A percentile compares a stretch with the other conserved stretches of the same genome.
Conservation (phyloP, 2,797 vertebrate species). For the Acipenser oxyrinchus region DNA sequence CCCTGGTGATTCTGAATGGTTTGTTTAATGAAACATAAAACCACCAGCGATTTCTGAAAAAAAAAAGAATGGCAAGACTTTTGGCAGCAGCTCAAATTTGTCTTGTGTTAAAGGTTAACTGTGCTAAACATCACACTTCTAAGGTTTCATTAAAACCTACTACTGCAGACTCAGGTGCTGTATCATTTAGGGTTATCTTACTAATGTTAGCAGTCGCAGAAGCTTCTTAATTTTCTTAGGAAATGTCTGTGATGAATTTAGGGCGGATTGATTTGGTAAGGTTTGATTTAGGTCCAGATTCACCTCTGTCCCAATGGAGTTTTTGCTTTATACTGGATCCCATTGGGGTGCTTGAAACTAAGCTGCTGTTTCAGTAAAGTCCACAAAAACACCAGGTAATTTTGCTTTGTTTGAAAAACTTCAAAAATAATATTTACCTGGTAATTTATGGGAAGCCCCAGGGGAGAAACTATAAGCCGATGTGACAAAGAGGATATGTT, state of each 20-base stretch:
- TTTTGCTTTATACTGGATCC: too few species aligned
- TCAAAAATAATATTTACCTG: too few species aligned
- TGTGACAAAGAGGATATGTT: too few species aligned
- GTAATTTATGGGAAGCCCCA: too few species aligned
- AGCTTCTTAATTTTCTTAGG: neutral
- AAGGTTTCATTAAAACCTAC: neutral
- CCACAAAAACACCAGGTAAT: too few species aligned
- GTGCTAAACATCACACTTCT: neutral
- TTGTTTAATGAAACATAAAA: constrained; percentile 9
- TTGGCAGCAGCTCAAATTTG: constrained; percentile 7
- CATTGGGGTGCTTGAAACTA: too few species aligned
- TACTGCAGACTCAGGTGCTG: neutral
- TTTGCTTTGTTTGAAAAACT: too few species aligned
- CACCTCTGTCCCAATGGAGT: too few species aligned
- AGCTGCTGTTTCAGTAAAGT: too few species aligned
- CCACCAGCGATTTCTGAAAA: constrained; percentile 5
- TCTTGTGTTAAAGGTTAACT: constrained; percentile 2
- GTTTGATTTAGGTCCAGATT: too few species aligned
- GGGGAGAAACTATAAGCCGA: too few species aligned
- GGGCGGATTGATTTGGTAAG: too few species aligned
- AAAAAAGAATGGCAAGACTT: constrained; percentile 1
- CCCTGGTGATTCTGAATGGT: constrained; percentile 8
- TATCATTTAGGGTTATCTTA: neutral
- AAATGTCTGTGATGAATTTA: neutral
- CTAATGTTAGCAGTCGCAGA: neutral